These are phyloP conservation scores for Leptodactylus fuscus DNA, from an alignment of 2,113 vertebrate genomes.

Conservation along the genomic window DNA sequence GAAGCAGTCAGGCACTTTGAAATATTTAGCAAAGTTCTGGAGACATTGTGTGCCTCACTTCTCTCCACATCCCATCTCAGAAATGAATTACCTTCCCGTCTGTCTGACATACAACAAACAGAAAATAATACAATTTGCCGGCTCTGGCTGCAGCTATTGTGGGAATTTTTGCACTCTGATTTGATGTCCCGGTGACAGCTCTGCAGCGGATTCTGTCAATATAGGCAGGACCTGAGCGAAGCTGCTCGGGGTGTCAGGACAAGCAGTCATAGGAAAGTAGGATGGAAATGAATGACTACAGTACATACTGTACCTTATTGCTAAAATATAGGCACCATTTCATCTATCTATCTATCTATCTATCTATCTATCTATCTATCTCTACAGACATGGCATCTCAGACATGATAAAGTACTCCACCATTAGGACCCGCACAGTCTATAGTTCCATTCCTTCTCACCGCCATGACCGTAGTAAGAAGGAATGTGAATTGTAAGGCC, in stretches of 20 bases:
- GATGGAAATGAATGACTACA: neutral
- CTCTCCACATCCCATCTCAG: neutral
- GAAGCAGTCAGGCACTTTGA: neutral
- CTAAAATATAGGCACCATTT: neutral
- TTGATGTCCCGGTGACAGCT: neutral
- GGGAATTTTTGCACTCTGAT: neutral
- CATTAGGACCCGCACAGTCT: too few relatives aligned
- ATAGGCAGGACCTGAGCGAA: neutral
- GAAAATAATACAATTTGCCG: slow-evolving; percentile 22
- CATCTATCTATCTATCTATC: too few relatives aligned
- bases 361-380: too few relatives aligned
- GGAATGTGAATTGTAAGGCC: too few relatives aligned
- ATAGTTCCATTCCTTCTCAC: too few relatives aligned
- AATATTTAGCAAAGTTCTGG: neutral
- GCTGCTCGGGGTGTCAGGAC: neutral
- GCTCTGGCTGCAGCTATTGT: neutral
- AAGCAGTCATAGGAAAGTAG: neutral
- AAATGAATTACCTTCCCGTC: slow-evolving; percentile 29
- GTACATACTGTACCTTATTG: neutral
- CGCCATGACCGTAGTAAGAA: too few relatives aligned
- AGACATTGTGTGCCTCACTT: neutral
- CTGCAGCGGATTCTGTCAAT: neutral
- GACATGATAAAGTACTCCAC: too few relatives aligned
- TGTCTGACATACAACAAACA: slow-evolving; percentile 38
- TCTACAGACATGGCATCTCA: too few relatives aligned